Evolutionary conservation across 2,113 vertebrate genomes (phyloP), one percentile per base, ranked within the genome.

Genomic region (Raja brachyura): DNA sequence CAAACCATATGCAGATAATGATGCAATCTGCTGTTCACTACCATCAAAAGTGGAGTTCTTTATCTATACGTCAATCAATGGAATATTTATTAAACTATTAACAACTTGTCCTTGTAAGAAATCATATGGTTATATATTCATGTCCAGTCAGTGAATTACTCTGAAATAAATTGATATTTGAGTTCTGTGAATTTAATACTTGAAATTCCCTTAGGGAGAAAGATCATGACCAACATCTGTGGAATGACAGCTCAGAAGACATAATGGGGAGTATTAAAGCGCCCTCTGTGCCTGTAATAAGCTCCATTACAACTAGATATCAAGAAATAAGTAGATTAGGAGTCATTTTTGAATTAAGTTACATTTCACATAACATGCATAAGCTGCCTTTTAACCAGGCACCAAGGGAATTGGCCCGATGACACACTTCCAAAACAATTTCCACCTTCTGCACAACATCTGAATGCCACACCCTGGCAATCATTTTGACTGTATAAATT

Each of bases 261-360:
- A 48, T 92, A 92, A 92, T 92, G 66, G 88, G 31, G 88, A 70
- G 66, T 92, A 48, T 66, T 73, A 92, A 92, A 39, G 66, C 18
- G 22, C 66, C 20, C 63, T 25, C 66, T 39, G 31, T 70, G 63
- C 31, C 39, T 90, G 88, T 70, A 90, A 70, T 90, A 90, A 90
- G 61, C 63, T 90, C 88, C 63, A 25, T 66, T 88, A 88, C 83
- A 88, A 68, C 66, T 92, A 73, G 66, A 73, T 73, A 73, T 92
- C 88, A 92, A 48, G 33, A 90, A 90, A 90, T 90, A 92, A 68
- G 66, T 92, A 48, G 31, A 92, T 92, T 92, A 48, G 88, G 66
- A 70, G 39, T 39, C 66, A 92, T 66, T 73, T 48, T 92, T 88
- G 83, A 88, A 88, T 63, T 14, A 66, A 63, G 59, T 63, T 88